These are phyloP conservation scores for Apotomis betuletana DNA, from an alignment of 2,888 invertebrate genomes.

Conservation along the genomic window DNA sequence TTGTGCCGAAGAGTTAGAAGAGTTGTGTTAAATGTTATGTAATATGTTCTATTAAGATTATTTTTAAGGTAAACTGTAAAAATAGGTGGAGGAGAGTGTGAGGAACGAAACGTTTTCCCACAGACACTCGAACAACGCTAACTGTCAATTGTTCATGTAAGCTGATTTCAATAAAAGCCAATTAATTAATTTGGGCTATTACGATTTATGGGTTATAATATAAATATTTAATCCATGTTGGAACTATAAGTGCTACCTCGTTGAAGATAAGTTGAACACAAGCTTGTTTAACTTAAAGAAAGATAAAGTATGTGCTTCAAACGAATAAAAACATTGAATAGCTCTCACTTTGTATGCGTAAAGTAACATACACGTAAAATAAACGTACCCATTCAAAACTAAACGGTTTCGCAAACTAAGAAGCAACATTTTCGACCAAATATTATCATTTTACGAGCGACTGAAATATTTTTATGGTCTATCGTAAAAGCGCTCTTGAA, in stretches of 20 bases:
- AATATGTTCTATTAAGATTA: too few relatives aligned
- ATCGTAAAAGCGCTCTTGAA: constrained; percentile 69
- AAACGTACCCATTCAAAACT: constrained; percentile 38
- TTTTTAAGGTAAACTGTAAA: too few relatives aligned
- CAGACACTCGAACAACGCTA: too few relatives aligned
- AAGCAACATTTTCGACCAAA: constrained; percentile 56
- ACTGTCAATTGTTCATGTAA: too few relatives aligned
- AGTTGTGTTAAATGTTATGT: too few relatives aligned
- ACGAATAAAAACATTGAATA: constrained; percentile 11
- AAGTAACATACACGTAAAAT: constrained; percentile 30
- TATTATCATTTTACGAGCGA: constrained; percentile 66
- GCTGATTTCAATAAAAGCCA: too few relatives aligned
- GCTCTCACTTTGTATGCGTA: constrained; percentile 25
- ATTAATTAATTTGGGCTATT: too few relatives aligned
- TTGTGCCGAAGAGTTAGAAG: too few relatives aligned
- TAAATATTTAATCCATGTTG: constrained; percentile 7
- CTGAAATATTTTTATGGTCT: constrained; percentile 69
- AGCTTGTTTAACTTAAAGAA: background rate
- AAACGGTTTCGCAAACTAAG: constrained; percentile 46
- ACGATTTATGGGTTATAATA: constrained; percentile 24
- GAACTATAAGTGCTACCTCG: background rate
- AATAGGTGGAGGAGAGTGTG: too few relatives aligned
- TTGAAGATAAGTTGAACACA: background rate
- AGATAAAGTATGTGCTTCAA: constrained; percentile 17
- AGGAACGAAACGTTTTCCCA: too few relatives aligned